Evolutionary conservation across 2,888 invertebrate genomes (phyloP).

Genomic region (Sminthurides aquaticus): DNA sequence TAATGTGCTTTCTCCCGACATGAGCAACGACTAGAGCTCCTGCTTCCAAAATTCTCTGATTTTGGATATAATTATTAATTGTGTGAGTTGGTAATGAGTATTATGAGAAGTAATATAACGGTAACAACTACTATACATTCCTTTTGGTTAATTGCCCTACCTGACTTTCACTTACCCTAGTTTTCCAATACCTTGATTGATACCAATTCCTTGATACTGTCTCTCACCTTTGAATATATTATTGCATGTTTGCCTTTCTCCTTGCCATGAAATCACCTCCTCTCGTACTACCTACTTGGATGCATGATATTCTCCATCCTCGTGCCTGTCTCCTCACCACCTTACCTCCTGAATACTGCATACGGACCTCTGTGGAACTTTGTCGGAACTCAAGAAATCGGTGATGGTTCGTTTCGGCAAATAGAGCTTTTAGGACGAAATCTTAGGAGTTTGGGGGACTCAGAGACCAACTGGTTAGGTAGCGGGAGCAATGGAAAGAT

Average conservation of each 20-base stretch:
- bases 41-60: no score
- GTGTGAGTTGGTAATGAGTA: no score
- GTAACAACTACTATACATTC: no score
- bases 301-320: neutral
- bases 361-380: neutral
- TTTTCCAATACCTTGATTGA: no score
- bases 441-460: conserved; percentile 19
- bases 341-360: conserved; percentile 1
- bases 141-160: no score
- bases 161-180: no score
- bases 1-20: no score
- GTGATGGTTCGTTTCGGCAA: conserved; percentile 2
- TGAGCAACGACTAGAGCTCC: no score
- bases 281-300: neutral
- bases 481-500: conserved; percentile 34
- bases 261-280: no score
- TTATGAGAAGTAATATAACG: no score
- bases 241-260: neutral
- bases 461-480: conserved; percentile 12
- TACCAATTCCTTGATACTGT: neutral
- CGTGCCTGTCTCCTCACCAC: no score
- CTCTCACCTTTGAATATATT: neutral
- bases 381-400: neutral
- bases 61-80: no score
- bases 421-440: conserved; percentile 25